These are phyloP conservation scores for Notospermus geniculatus DNA, from an alignment of 1,140 invertebrate species.

Conservation along the genomic window DNA sequence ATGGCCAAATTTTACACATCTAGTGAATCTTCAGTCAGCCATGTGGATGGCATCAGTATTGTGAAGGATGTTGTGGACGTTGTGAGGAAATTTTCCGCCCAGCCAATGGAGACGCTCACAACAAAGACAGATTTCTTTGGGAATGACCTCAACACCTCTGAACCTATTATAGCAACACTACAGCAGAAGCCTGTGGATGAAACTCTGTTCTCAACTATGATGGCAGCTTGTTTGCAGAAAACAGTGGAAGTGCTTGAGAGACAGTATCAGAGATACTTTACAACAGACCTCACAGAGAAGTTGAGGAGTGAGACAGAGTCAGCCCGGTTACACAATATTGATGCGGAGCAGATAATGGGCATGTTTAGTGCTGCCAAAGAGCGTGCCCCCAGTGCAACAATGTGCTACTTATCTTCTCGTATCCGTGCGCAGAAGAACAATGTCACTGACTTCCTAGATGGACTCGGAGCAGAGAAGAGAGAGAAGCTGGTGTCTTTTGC, in stretches of 20 bases:
- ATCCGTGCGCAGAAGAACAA: constrained; percentile 13
- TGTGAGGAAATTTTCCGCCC: not conserved
- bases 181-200: not conserved
- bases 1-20: constrained; percentile 14
- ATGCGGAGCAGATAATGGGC: constrained; percentile 10
- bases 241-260: constrained; percentile 14
- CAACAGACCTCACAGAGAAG: constrained; percentile 6
- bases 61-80: constrained; percentile 9
- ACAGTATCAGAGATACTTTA: constrained; percentile 10
- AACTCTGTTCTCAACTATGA: not conserved
- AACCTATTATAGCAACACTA: not conserved
- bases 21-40: constrained; percentile 1
- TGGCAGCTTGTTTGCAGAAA: constrained; percentile 10
- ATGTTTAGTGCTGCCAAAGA: constrained; percentile 16
- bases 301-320: constrained; percentile 10
- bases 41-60: constrained; percentile 13
- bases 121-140: constrained; percentile 9
- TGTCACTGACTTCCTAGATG: constrained; percentile 1
- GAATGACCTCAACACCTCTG: not conserved
- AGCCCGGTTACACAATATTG: constrained; percentile 16
- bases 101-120: not conserved
- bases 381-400: constrained; percentile 1
- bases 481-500: not conserved
- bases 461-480: not conserved
- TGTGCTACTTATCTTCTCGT: constrained; percentile 11